Evolutionary conservation across 2,113 vertebrate species (phyloP).

Genomic region (Marmota monax): DNA sequence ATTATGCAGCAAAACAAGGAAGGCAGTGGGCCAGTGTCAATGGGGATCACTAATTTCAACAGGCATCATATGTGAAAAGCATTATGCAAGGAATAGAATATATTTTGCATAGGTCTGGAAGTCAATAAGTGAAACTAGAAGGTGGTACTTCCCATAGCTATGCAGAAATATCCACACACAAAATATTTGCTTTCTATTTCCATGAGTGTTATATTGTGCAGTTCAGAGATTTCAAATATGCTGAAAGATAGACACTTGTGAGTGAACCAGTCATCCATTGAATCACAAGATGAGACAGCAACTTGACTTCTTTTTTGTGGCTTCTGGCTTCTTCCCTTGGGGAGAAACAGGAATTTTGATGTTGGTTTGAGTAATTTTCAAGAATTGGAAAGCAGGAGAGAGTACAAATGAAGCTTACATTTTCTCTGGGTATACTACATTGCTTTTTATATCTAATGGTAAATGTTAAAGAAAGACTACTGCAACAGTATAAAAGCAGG

Average conservation of each 20-base stretch:
- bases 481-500: background rate
- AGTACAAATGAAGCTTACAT: background rate
- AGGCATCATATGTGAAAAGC: background rate
- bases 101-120: background rate
- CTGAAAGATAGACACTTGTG: background rate
- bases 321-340: background rate
- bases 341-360: background rate
- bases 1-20: background rate
- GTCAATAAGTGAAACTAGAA: background rate
- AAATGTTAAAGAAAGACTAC: background rate
- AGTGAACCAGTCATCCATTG: background rate
- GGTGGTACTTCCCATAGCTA: background rate
- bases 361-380: background rate
- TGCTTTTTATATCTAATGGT: background rate
- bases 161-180: background rate
- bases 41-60: background rate
- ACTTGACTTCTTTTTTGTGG: background rate
- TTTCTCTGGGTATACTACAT: background rate
- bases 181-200: background rate
- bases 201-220: background rate
- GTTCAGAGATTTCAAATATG: background rate
- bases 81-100: background rate
- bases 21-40: background rate
- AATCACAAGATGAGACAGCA: background rate
- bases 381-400: background rate